Evolutionary conservation across 2,113 vertebrate genomes (phyloP), one percentile per base, ranked within the genome.

Genomic region (Colinus virginianus): DNA sequence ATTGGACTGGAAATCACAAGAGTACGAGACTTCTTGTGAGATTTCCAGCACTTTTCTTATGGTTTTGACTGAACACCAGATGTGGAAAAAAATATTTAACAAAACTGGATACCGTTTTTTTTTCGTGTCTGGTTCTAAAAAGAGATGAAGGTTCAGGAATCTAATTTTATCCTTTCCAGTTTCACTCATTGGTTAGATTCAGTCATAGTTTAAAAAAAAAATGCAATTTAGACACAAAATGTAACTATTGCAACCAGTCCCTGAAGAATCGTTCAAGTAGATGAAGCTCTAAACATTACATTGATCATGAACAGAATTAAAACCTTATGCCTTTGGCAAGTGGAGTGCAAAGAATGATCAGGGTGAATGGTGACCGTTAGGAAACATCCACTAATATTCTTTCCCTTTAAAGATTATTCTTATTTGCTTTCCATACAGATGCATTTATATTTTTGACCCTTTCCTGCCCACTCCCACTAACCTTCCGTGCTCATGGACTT

Each of bases 41-140:
- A 96, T 96, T 96, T 96, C 95, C 90, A 94, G 87, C 95, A 96
- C 96, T 96, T 96, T 93, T 96, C 89, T 92, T 96, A 90, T 88
- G 91, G 90, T 94, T 95, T 95, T 95, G 93, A 96, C 96, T 95
- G 93, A 95, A 94, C 93, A 96, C 91, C 95, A 96, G 94, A 96
- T 95, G 95, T 96, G 95, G 94, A 94, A 94, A 94, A 94, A 96
- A 96, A 96, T 90, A 94, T 96, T 94, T 94, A 95, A 94, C 94
- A 88, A 96, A 95, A 94, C 78, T 96, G 82, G 64, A 94, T 90
- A 62, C 69, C 75, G 42, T 87, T 92, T 96, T 58, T 93, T 96
- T 91, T 96, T 96, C 87, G 13, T 88, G 87, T 94, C 91, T 96
- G 71, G 78, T 96, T 96, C 95, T 95, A 91, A 94, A 96, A 96